Conservation (phyloP, 2,797 vertebrate species). For the Diplodus puntazzo region DNA sequence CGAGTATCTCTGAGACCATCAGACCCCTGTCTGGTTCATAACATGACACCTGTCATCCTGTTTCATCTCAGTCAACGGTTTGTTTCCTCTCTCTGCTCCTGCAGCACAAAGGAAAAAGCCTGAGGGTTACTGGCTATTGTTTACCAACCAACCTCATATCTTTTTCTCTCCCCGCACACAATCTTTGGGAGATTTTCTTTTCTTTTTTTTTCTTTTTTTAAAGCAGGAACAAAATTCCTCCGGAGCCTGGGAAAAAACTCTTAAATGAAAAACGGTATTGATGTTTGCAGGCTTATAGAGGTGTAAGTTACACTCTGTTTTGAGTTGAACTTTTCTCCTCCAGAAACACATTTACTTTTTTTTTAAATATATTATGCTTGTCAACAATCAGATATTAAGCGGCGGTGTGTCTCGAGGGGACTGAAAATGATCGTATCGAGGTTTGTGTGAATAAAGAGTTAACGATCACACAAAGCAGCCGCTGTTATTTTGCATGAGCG, state of each 20-base stretch:
- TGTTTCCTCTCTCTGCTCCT: conserved; percentile 44
- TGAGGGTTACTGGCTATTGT: conserved; percentile 70
- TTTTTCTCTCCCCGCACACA: conserved; percentile 45
- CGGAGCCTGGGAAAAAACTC: conserved; percentile 77
- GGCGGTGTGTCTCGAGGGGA: not conserved
- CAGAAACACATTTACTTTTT: conserved; percentile 29
- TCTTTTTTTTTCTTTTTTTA: conserved; percentile 7
- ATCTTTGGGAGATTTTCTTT: conserved; percentile 29
- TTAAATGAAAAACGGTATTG: conserved; percentile 63
- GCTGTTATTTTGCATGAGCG: conserved; percentile 27
- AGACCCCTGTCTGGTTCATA: conserved; percentile 54
- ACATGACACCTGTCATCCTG: conserved; percentile 78
- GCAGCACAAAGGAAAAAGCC: conserved; percentile 69
- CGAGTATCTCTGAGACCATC: conserved; percentile 48
- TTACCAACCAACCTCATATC: conserved; percentile 74
- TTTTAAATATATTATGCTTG: not conserved
- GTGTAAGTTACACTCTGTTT: conserved; percentile 31
- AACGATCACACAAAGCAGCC: conserved; percentile 25
- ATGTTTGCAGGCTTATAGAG: conserved; percentile 29
- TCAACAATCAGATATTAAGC: conserved; percentile 19
- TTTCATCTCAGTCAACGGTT: conserved; percentile 66
- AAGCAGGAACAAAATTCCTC: conserved; percentile 66
- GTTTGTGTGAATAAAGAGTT: conserved; percentile 11
- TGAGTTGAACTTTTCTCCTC: conserved; percentile 6
- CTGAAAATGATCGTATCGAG: conserved; percentile 8